A percentile compares a stretch with the other conserved stretches of the same genome.
Evolutionary conservation across 2,888 invertebrate species (phyloP).

Genomic region (Polyploca ridens): DNA sequence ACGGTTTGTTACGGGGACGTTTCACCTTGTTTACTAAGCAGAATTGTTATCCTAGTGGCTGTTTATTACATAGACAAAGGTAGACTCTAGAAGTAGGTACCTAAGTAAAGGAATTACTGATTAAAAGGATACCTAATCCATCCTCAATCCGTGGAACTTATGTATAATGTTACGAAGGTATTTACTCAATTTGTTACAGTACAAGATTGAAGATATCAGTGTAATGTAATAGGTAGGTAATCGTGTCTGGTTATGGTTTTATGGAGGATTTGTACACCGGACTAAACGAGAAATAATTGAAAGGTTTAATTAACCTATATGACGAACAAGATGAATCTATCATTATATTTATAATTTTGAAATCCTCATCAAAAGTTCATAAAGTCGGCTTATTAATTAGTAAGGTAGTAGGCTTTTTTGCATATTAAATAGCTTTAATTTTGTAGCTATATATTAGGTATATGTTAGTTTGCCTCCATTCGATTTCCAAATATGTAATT

Average conservation of each 20-base stretch:
- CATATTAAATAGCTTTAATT: no score
- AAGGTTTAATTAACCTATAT: not conserved
- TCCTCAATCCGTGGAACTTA: conserved; percentile 2
- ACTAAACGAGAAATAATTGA: not conserved
- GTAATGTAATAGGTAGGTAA: conserved; percentile 5
- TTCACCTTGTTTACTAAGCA: conserved; percentile 39
- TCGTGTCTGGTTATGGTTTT: conserved; percentile 3
- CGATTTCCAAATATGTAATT: no score
- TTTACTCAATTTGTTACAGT: conserved; percentile 3
- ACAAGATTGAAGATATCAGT: conserved; percentile 8
- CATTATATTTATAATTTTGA: not conserved
- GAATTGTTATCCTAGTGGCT: not conserved
- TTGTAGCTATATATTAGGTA: no score
- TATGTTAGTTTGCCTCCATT: no score
- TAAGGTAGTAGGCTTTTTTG: no score
- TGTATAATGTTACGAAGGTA: conserved; percentile 5
- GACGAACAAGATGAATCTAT: no score
- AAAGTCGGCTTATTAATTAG: no score
- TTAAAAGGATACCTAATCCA: not conserved
- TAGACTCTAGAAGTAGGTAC: not conserved
- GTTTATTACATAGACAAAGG: not conserved
- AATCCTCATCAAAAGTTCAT: no score
- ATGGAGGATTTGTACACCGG: conserved; percentile 1
- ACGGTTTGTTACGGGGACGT: conserved; percentile 51
- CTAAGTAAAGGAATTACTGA: not conserved